Evolutionary conservation across 2,888 invertebrate genomes (phyloP).

Genomic region (Morinoia aosen): DNA sequence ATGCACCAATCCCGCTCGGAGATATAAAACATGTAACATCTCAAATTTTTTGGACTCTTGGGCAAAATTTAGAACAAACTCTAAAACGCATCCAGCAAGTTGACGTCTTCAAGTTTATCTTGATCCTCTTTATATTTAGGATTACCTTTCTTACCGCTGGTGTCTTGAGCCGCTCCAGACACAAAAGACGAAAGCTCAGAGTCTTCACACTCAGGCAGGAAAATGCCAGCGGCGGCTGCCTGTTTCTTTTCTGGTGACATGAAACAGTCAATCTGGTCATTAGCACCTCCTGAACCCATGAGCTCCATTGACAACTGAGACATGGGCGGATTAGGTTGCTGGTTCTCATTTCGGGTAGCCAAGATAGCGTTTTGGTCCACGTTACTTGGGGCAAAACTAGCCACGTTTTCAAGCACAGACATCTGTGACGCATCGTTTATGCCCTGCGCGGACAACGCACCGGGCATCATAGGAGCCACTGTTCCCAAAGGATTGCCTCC

Average conservation of each 20-base stretch:
- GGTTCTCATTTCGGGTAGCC: not conserved
- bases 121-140: conserved; percentile 26
- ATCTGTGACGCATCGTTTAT: not conserved
- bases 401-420: not conserved
- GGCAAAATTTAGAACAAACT: not conserved
- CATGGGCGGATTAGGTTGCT: not conserved
- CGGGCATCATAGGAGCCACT: not conserved
- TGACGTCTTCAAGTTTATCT: conserved; percentile 62
- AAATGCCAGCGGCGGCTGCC: not conserved
- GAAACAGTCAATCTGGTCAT: conserved; percentile 25
- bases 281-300: not conserved
- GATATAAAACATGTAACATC: not conserved
- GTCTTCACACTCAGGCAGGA: not conserved
- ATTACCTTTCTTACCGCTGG: not conserved
- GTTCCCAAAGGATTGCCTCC: not conserved
- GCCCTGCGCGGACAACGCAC: not conserved
- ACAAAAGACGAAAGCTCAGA: conserved; percentile 21
- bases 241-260: conserved; percentile 31
- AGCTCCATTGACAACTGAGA: conserved; percentile 33
- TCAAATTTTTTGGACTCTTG: not conserved
- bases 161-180: not conserved
- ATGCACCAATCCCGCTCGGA: not conserved
- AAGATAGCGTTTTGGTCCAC: not conserved
- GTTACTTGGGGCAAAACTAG: not conserved
- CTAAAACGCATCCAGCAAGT: conserved; percentile 61